Conservation (phyloP, 2,888 invertebrate genomes). For the Drosophila subquinaria region DNA sequence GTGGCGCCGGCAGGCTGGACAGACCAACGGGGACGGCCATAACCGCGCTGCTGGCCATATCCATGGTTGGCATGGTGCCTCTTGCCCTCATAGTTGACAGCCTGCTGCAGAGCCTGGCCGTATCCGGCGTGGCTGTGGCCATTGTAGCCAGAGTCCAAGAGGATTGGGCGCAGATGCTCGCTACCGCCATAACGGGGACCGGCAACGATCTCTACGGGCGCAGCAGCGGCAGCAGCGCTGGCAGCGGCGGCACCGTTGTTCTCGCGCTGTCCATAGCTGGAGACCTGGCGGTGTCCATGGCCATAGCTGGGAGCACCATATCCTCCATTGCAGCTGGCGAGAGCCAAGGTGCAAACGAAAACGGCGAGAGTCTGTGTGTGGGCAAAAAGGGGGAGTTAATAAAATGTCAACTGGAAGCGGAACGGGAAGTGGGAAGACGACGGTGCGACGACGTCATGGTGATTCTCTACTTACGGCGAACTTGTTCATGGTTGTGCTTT, state of each 20-base stretch:
- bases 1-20: constrained; percentile 70
- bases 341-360: constrained; percentile 66
- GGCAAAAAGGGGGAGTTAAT: background rate
- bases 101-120: constrained; percentile 19
- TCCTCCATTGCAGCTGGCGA: constrained; percentile 57
- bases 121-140: constrained; percentile 23
- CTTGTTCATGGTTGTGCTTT: constrained; percentile 73
- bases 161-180: constrained; percentile 60
- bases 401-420: constrained; percentile 7
- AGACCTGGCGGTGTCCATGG: constrained; percentile 16
- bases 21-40: constrained; percentile 47
- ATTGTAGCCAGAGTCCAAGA: constrained; percentile 57
- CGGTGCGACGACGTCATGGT: constrained; percentile 21
- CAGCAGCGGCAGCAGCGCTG: constrained; percentile 52
- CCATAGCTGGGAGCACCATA: constrained; percentile 15
- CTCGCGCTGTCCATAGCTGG: constrained; percentile 38
- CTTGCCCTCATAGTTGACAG: constrained; percentile 11
- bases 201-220: constrained; percentile 64
- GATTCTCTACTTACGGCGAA: constrained; percentile 73
- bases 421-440: constrained; percentile 37
- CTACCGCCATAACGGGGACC: constrained; percentile 53
- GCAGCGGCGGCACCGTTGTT: constrained; percentile 48
- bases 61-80: constrained; percentile 13
- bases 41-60: constrained; percentile 2
- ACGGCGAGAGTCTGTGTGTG: constrained; percentile 75